Evolutionary conservation across 2,888 invertebrate genomes (phyloP).

Genomic region (Eupithecia tripunctaria): DNA sequence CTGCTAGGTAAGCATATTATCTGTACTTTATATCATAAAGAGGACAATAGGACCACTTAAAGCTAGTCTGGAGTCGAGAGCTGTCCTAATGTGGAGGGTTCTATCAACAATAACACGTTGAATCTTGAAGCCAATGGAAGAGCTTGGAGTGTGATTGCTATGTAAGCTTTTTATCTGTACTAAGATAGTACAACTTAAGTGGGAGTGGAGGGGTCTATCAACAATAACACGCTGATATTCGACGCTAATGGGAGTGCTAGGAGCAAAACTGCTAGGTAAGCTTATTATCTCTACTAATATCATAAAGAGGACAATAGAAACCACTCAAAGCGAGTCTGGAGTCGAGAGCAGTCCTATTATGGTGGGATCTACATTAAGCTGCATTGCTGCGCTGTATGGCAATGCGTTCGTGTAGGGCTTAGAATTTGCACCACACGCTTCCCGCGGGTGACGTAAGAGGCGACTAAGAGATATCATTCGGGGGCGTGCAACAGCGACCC

Average conservation of each 20-base stretch:
- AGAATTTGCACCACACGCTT: no score
- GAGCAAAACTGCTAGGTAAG: slow-evolving; percentile 65
- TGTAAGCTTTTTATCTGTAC: slow-evolving; percentile 6
- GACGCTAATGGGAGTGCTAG: slow-evolving; percentile 79
- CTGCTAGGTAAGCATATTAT: slow-evolving; percentile 43
- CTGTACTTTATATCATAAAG: neutral
- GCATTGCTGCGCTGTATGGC: no score
- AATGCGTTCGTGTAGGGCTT: no score
- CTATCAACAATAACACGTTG: slow-evolving; percentile 76
- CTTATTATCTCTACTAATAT: neutral
- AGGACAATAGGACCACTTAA: slow-evolving; percentile 52
- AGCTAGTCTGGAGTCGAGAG: slow-evolving; percentile 73
- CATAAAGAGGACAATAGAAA: slow-evolving; percentile 22
- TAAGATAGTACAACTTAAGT: no score
- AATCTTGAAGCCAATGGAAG: slow-evolving; percentile 79
- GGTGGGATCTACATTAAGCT: slow-evolving; percentile 64
- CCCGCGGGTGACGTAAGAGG: no score
- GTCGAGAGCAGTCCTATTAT: slow-evolving; percentile 75
- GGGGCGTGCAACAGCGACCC: no score
- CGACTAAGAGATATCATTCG: no score
- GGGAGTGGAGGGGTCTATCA: slow-evolving; percentile 68
- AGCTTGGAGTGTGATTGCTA: no score
- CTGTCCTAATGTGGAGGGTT: slow-evolving; percentile 66
- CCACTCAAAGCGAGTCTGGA: slow-evolving; percentile 57
- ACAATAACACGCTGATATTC: slow-evolving; percentile 76